Evolutionary conservation across 1,140 invertebrate species (phyloP).

Genomic region (Leptinotarsa texana): DNA sequence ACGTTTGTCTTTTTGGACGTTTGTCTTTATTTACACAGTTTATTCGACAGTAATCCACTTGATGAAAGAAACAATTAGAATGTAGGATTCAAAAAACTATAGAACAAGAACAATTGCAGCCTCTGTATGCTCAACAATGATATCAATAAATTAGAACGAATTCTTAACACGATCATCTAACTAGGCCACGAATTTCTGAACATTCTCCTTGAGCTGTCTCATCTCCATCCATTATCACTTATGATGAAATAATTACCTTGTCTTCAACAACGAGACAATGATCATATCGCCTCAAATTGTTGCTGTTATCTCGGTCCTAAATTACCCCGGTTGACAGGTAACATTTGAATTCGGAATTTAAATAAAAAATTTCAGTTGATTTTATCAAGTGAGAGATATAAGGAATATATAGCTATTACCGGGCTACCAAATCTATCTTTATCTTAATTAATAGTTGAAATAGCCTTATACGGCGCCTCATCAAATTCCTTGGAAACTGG

Average conservation of each 20-base stretch:
- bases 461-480: conserved; percentile 2
- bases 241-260: background rate
- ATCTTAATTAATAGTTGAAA: conserved; percentile 9
- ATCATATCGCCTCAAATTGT: conserved; percentile 2
- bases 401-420: conserved; percentile 8
- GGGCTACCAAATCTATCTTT: background rate
- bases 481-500: background rate
- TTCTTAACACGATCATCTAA: too few species aligned
- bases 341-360: background rate
- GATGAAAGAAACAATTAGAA: too few species aligned
- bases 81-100: too few species aligned
- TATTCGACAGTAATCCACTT: too few species aligned
- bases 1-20: too few species aligned
- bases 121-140: too few species aligned
- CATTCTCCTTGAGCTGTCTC: too few species aligned
- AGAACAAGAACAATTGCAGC: too few species aligned
- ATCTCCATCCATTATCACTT: background rate
- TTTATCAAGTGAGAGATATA: conserved; percentile 4
- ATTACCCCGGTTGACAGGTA: background rate
- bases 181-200: too few species aligned
- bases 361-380: background rate
- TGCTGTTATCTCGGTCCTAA: background rate
- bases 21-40: too few species aligned
- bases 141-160: too few species aligned
- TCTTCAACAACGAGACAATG: background rate